Evolutionary conservation across 2,888 invertebrate species (phyloP).

Genomic region (Phoenoteleia sp.): DNA sequence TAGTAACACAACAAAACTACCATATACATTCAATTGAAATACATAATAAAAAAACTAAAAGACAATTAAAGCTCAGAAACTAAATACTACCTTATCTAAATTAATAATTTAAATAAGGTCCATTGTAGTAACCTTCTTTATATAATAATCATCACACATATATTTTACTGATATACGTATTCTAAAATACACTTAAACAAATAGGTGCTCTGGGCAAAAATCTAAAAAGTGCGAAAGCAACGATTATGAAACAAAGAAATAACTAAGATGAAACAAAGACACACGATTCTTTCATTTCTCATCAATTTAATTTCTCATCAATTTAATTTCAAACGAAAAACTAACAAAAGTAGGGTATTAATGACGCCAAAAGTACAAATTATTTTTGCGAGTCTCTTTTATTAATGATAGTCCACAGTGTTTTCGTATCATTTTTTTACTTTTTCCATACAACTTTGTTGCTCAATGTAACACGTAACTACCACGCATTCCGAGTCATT

Average conservation of each 20-base stretch:
- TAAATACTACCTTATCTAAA: too few relatives aligned
- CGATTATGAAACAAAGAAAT: conserved; percentile 18
- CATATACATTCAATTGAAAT: too few relatives aligned
- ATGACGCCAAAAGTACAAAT: conserved; percentile 15
- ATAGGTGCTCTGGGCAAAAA: conserved; percentile 16
- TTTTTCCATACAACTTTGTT: conserved; percentile 19
- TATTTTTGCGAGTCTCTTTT: conserved; percentile 35
- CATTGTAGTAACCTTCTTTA: too few relatives aligned
- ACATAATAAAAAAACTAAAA: too few relatives aligned
- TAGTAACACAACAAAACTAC: too few relatives aligned
- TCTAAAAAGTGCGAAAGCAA: conserved; percentile 30
- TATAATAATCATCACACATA: too few relatives aligned
- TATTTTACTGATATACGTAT: too few relatives aligned
- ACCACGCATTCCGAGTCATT: conserved; percentile 39
- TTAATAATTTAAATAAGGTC: too few relatives aligned
- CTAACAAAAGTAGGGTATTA: neutral
- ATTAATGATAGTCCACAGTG: conserved; percentile 37
- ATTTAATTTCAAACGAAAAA: conserved; percentile 18
- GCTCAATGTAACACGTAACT: conserved; percentile 18
- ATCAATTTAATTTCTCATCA: too few relatives aligned
- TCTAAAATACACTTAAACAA: too few relatives aligned
- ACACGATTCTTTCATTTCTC: too few relatives aligned
- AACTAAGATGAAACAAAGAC: neutral
- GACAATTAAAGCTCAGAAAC: too few relatives aligned
- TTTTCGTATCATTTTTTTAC: neutral